Conservation (phyloP, 2,888 invertebrate species). For the Chironomus riparius region DNA sequence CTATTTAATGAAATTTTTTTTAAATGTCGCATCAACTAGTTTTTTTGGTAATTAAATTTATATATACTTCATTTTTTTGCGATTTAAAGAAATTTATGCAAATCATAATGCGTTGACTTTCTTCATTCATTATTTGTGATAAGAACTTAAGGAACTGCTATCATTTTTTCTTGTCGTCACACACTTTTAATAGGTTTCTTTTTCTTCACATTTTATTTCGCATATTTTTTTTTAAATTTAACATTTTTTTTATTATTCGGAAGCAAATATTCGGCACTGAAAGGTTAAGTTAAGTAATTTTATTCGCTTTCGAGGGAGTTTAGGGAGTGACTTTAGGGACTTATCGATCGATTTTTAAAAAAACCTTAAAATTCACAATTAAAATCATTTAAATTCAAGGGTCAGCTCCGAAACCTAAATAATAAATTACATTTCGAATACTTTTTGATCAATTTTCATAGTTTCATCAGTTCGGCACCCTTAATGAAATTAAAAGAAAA, state of each 20-base stretch:
- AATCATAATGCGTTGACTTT: not conserved
- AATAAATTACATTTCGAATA: no score
- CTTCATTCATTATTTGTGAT: not conserved
- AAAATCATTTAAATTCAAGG: no score
- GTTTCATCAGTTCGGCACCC: no score
- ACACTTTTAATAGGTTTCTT: not conserved
- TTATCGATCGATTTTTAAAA: no score
- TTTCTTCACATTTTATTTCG: not conserved
- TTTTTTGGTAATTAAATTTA: not conserved
- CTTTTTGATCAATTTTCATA: no score
- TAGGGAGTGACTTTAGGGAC: not conserved
- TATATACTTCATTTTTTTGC: not conserved
- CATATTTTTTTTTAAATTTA: conserved; percentile 4
- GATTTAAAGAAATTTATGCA: not conserved
- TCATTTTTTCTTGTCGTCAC: not conserved
- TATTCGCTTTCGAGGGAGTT: not conserved
- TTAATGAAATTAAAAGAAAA: no score
- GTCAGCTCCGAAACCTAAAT: no score
- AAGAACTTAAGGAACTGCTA: not conserved
- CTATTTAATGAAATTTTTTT: not conserved
- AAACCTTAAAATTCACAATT: no score
- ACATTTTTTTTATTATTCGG: conserved; percentile 3
- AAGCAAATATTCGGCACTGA: conserved; percentile 26
- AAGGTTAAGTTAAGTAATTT: conserved; percentile 19
- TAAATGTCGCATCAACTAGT: not conserved